These are phyloP conservation scores for Acomys russatus DNA, from an alignment of 2,797 vertebrate species.

Conservation along the genomic window DNA sequence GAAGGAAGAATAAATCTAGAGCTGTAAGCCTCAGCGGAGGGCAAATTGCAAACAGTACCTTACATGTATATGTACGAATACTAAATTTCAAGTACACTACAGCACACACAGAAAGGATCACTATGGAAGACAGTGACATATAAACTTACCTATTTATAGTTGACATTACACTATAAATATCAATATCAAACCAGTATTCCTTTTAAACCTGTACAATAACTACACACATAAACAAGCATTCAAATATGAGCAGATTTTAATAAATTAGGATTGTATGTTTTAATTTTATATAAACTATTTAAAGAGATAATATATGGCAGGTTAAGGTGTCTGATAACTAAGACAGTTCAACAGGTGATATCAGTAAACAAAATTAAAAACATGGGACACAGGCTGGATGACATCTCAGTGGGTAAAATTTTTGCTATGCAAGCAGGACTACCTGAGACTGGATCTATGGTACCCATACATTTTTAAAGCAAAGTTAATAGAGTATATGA, in stretches of 20 bases:
- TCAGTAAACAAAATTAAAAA: neutral
- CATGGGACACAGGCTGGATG: neutral
- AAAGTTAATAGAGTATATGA: no score
- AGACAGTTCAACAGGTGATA: neutral
- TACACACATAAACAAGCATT: neutral
- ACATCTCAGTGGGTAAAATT: neutral
- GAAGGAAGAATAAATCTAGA: neutral
- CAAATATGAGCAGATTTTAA: neutral
- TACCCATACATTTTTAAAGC: neutral
- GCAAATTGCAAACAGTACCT: no score
- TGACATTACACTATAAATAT: neutral
- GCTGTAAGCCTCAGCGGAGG: neutral
- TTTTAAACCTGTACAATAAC: neutral
- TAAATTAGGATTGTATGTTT: neutral
- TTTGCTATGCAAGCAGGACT: neutral
- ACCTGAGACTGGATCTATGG: no score
- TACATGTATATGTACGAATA: neutral
- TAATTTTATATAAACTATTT: neutral
- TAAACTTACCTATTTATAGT: neutral
- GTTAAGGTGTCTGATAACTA: neutral
- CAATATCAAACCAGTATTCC: neutral
- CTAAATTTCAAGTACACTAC: neutral
- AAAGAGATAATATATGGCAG: neutral
- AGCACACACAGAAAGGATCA: neutral
- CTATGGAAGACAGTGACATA: neutral